Evolutionary conservation across 2,888 invertebrate genomes (phyloP), one percentile per base, ranked within the genome.

Genomic region (Drosophila peninsularis): DNA sequence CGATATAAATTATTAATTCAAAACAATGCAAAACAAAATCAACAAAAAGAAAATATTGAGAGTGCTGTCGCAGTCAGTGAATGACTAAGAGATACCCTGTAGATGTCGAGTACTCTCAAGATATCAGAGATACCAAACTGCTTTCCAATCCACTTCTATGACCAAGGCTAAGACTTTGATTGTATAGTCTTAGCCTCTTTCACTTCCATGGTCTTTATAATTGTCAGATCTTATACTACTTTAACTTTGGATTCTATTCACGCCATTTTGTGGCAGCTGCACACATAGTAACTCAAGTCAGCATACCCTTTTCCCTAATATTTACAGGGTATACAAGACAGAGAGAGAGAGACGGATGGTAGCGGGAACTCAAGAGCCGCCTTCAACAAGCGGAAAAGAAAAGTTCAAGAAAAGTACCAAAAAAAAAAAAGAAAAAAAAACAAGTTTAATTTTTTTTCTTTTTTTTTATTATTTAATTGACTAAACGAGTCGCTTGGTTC

Each of bases 1-100:
- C 89, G 80, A 82, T 88, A 84, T 89, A 81, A 89, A 84, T 83
- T 89, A 83, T 83, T 89, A 89, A 83, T 83, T 87, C 84, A 80
- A 82, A 89, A 82, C 88, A 89, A 87, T 87, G 89, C 78, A 68
- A 68, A 71, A 78, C 61, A 32, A 75, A 75, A 78, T 56, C 63
- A 79, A 58, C 49, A 63, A 57, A 62, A 66, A 64, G 58, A 37
- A 30, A 17, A 36, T 34, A 24, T 7, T 14, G 32, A 52, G 32
- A 2, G 34, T 30, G 27, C 27, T 24, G 3, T 30, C 30, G 7
- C 24, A 27, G 1, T 10, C 45, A 45, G n/a, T 45, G 45, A n/a
- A 1, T 27, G 17, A 11, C 47, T 13, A 17, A 17, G 13, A 17
- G 30, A 17, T 30, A 47, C 30, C 47, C 47, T 47, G 47, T 13